Evolutionary conservation across 1,140 invertebrate species (phyloP), one percentile per base, ranked within the genome.

Genomic region (Euglossa dilemma): DNA sequence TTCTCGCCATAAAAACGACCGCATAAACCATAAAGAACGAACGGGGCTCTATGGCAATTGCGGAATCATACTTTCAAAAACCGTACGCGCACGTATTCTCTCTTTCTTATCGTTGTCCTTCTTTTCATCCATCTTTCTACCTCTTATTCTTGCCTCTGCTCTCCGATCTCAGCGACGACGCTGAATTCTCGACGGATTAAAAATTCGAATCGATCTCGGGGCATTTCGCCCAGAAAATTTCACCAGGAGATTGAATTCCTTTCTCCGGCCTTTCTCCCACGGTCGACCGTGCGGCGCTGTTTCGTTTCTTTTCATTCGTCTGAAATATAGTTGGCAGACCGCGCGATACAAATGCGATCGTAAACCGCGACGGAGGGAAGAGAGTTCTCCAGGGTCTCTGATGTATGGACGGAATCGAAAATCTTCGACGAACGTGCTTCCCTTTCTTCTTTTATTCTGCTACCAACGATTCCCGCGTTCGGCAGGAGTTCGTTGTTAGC

Each of bases 391-490:
- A 23, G 57, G 28, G 23, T 47, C 47, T 36, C 50, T 70, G 78
- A 73, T 64, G 3, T 64, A 80, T 80, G 28, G 18, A n/a, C 59
- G 47, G 61, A 80, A 80, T 72, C 78, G 78, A 80, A 80, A 80
- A 63, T 80, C 57, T 80, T 73, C 9, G 20, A 18, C 25, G 28
- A 12, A 43, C 18, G 14, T 54, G 36, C 28, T 45, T 54, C 23
- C 25, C 50, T 45, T 64, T 18, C 12, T 36, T n/a, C 20, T 23
- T 54, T 54, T 3, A 14, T 63, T 72, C 45, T 1, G 6, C 28
- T 73, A 6, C 11, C 11, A 54, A 14, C 8, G 63, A n/a, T 36
- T 11, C 0, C n/a, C n/a, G 23, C 52, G 14, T 20, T 43, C 20
- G 47, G 52, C 45, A 57, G 5, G 18, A 47, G 45, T 69, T 9